phyloP scores from a whole-genome alignment of 23 tunicate species.

The Phallusia fumigata region DNA sequence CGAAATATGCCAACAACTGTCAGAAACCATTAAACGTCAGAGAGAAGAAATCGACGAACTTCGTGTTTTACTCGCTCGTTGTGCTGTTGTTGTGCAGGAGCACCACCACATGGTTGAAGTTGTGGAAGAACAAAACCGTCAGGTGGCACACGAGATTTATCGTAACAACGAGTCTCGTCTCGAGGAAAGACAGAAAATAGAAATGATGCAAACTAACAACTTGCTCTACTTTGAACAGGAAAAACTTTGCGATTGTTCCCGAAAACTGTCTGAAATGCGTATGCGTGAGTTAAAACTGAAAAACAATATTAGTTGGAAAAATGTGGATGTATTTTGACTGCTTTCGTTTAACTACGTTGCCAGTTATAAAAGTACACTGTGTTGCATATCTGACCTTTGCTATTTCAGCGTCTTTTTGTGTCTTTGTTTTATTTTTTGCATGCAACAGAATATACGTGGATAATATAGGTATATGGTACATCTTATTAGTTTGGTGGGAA shows the following conservation, averaged over 20 bases:
- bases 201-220: not conserved
- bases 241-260: not conserved
- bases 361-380: too few species aligned
- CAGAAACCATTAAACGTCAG: not conserved
- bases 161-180: not conserved
- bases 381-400: too few species aligned
- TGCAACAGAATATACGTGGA: too few species aligned
- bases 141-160: not conserved
- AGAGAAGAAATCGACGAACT: constrained; percentile 2
- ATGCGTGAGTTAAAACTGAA: not conserved
- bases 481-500: too few species aligned
- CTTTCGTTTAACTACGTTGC: too few species aligned
- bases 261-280: constrained; percentile 1
- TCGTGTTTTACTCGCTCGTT: not conserved
- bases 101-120: not conserved
- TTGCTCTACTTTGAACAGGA: not conserved
- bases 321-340: too few species aligned
- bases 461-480: too few species aligned
- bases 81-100: not conserved
- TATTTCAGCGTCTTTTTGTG: too few species aligned
- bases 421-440: too few species aligned
- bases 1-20: not conserved
- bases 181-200: not conserved
- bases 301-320: not conserved
- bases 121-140: not conserved